These are phyloP conservation scores for Rutilus rutilus DNA, from an alignment of 2,113 vertebrate genomes.

Conservation along the genomic window DNA sequence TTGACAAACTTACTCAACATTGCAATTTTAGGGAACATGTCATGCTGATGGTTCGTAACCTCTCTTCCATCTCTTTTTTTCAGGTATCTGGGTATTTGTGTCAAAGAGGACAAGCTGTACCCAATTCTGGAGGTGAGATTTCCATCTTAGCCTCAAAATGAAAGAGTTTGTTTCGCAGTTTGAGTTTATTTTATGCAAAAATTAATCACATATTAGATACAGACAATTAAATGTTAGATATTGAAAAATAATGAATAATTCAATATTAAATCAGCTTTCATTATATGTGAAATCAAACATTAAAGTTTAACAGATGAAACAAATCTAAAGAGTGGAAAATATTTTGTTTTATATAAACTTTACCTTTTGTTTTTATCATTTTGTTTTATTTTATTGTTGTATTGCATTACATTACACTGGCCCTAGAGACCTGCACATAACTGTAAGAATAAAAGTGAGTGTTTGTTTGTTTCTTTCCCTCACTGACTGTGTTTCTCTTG, in stretches of 20 bases:
- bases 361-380: too few species aligned
- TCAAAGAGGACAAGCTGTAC: slow-evolving; percentile 87
- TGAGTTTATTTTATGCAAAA: neutral
- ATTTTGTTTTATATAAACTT: neutral
- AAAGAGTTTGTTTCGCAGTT: neutral
- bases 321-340: neutral
- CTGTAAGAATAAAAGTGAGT: neutral
- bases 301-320: too few species aligned
- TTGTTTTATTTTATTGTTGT: neutral
- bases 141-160: neutral
- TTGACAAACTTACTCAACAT: neutral
- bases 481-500: slow-evolving; percentile 21
- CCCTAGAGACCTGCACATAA: neutral
- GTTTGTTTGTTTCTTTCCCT: neutral
- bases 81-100: slow-evolving; percentile 89
- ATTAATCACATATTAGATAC: neutral
- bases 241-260: too few species aligned
- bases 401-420: neutral
- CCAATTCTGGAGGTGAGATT: slow-evolving; percentile 85
- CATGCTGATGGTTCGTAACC: neutral
- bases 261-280: too few species aligned
- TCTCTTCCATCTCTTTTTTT: slow-evolving; percentile 46
- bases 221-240: neutral
- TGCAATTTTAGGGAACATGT: neutral
- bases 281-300: too few species aligned